These are phyloP conservation scores for Exephanes ischioxanthus DNA, from an alignment of 2,888 invertebrate species.

Conservation along the genomic window DNA sequence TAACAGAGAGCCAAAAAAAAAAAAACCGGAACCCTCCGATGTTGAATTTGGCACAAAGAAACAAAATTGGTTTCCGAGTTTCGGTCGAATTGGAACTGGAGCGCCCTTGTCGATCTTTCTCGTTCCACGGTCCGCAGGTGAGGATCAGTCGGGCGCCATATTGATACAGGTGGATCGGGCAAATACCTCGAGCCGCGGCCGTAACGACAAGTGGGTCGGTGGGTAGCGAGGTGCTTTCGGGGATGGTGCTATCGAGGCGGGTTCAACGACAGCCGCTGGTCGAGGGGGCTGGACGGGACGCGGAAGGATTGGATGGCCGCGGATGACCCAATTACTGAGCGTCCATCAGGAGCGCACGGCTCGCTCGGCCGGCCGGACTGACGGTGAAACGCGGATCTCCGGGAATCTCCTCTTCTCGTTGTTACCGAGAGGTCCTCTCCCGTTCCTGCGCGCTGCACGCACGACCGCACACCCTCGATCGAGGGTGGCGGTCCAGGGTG, in stretches of 20 bases:
- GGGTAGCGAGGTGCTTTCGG: background rate
- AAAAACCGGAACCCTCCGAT: background rate
- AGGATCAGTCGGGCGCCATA: background rate
- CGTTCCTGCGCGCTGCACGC: slow-evolving; percentile 1
- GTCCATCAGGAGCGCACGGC: slow-evolving; percentile 45
- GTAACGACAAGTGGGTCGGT: slow-evolving; percentile 34
- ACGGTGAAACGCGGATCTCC: slow-evolving; percentile 37
- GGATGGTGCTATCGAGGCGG: slow-evolving; percentile 5
- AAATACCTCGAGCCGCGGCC: slow-evolving; percentile 17
- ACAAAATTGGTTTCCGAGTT: background rate
- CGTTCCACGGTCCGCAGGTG: background rate
- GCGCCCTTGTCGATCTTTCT: background rate
- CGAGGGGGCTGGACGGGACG: background rate
- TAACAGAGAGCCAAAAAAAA: background rate
- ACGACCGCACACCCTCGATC: slow-evolving; percentile 6
- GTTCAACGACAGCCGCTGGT: slow-evolving; percentile 31
- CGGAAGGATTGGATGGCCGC: slow-evolving; percentile 44
- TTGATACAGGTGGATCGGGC: slow-evolving; percentile 19
- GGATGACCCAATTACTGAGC: slow-evolving; percentile 67
- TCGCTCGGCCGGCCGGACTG: background rate
- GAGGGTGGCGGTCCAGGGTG: background rate
- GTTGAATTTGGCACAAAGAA: background rate
- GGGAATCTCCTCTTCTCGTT: slow-evolving; percentile 17
- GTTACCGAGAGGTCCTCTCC: slow-evolving; percentile 27
- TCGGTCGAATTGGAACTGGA: background rate